phyloP scores from a whole-genome alignment of 2,888 invertebrate genomes.

The Notodonta dromedarius region DNA sequence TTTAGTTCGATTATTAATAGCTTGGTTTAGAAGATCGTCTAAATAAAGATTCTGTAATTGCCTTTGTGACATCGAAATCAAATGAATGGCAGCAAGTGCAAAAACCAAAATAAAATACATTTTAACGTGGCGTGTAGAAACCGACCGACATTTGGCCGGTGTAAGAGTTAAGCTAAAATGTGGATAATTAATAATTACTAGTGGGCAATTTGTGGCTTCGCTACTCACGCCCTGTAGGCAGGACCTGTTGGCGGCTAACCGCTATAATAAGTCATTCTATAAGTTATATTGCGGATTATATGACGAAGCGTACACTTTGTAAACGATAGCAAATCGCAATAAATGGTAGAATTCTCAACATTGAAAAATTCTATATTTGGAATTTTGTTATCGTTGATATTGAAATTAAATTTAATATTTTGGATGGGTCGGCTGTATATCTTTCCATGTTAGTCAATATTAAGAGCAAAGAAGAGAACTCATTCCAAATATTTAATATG shows the following conservation, averaged over 20 bases:
- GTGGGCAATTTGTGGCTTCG: slow-evolving; percentile 54
- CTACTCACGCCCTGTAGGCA: slow-evolving; percentile 32
- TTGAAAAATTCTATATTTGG: too few relatives aligned
- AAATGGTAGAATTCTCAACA: slow-evolving; percentile 12
- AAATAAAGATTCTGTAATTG: neutral
- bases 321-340: slow-evolving; percentile 30
- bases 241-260: slow-evolving; percentile 50
- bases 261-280: slow-evolving; percentile 29
- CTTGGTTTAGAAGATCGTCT: slow-evolving; percentile 12
- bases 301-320: slow-evolving; percentile 19
- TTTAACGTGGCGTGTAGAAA: slow-evolving; percentile 14
- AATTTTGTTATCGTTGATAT: too few relatives aligned
- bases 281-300: slow-evolving; percentile 9
- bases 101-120: neutral
- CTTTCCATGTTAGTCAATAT: too few relatives aligned
- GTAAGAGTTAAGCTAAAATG: slow-evolving; percentile 40
- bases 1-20: too few relatives aligned
- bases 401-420: too few relatives aligned
- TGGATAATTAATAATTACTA: slow-evolving; percentile 51
- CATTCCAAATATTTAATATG: too few relatives aligned
- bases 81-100: too few relatives aligned
- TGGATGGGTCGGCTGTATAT: too few relatives aligned
- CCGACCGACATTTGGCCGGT: slow-evolving; percentile 37
- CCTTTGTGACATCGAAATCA: too few relatives aligned
- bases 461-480: too few relatives aligned